Conservation (phyloP, 2,888 invertebrate genomes). For the Muscina levida region DNA sequence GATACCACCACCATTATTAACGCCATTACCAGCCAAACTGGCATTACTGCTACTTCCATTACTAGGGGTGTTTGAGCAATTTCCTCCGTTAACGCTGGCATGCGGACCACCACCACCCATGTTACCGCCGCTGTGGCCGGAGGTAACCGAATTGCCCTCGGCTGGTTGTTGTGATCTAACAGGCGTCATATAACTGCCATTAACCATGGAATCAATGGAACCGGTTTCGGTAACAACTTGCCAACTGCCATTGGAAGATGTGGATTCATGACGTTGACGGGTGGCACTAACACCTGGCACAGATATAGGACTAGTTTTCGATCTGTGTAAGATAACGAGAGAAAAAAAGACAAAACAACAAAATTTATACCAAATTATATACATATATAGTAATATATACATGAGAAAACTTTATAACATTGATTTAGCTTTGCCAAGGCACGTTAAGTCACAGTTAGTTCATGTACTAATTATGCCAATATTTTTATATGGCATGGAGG, state of each 20-base stretch:
- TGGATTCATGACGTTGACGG: slow-evolving; percentile 83
- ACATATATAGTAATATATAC: too few species aligned
- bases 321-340: slow-evolving; percentile 68
- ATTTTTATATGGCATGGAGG: too few species aligned
- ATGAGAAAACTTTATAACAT: background rate
- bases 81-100: slow-evolving; percentile 40
- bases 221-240: slow-evolving; percentile 86
- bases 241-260: slow-evolving; percentile 85
- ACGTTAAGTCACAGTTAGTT: too few species aligned
- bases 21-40: slow-evolving; percentile 29
- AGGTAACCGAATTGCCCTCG: slow-evolving; percentile 38
- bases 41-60: slow-evolving; percentile 65
- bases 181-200: slow-evolving; percentile 75
- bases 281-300: slow-evolving; percentile 81
- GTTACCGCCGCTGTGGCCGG: slow-evolving; percentile 59
- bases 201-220: slow-evolving; percentile 80
- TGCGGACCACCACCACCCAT: slow-evolving; percentile 64
- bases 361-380: too few species aligned
- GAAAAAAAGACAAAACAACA: too few species aligned
- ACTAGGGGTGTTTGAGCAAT: slow-evolving; percentile 49
- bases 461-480: too few species aligned
- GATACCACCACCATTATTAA: slow-evolving; percentile 35
- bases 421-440: background rate
- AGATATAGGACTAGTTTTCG: slow-evolving; percentile 84
- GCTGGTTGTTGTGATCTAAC: slow-evolving; percentile 66